Percentiles rank a stretch among this genome's conserved stretches.
phyloP scores from a whole-genome alignment of 2,888 invertebrate genomes.

The Philopedon plagiatum region DNA sequence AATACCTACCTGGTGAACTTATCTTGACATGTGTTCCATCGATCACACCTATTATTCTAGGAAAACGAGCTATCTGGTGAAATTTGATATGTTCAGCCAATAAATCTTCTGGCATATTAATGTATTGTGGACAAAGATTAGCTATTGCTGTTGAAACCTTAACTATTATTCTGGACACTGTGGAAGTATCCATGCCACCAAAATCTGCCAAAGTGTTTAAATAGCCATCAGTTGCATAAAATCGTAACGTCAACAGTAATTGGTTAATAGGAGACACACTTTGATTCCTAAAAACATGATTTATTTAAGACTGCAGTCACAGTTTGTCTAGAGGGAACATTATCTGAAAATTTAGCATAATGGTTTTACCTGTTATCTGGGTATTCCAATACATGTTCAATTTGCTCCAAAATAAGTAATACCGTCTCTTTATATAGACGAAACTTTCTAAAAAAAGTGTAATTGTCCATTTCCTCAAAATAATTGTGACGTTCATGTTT shows the following conservation, averaged over 20 bases:
- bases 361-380: no score
- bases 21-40: conserved; percentile 9
- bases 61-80: conserved; percentile 6
- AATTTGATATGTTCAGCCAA: background rate
- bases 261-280: background rate
- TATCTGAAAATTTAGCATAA: no score
- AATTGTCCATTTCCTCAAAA: no score
- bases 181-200: background rate
- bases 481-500: no score
- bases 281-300: no score
- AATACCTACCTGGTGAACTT: background rate
- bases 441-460: no score
- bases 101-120: background rate
- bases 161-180: background rate
- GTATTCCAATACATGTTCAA: no score
- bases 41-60: background rate
- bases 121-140: background rate
- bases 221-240: background rate
- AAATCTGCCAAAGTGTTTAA: background rate
- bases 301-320: no score
- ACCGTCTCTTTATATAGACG: no score
- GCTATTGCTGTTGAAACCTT: background rate
- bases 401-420: no score
- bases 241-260: background rate
- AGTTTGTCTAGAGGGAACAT: no score